Evolutionary conservation across 2,113 vertebrate genomes (phyloP), one percentile per base, ranked within the genome.

Genomic region (Syngnathus floridae): DNA sequence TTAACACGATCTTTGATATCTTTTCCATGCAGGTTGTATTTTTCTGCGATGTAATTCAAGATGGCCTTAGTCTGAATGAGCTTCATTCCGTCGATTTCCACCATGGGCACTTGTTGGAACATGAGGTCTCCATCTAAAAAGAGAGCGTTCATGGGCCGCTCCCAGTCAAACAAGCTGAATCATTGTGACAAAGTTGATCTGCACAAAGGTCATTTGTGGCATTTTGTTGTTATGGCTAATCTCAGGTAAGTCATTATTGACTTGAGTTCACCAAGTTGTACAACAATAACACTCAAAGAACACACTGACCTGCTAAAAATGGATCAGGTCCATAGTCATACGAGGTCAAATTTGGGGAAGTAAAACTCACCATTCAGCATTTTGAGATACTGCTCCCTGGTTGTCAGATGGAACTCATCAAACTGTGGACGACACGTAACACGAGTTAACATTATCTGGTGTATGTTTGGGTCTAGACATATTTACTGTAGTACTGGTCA

Each of bases 51-150:
- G 79, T 98, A 98, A 66, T 90, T 90, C 57, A 94, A 60, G 62
- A 97, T 97, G 1, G 94, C 93, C 69, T 86, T 93, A 7, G 91
- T 91, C 82, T 95, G 95, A 41, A 97, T 79, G 43, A 96, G 80
- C 71, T 94, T 93, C 94, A 97, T 90, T 51, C 93, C 93, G 8
- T 99, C 95, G 0, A 97, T 96, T 80, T 98, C 94, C 6, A 97
- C 93, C 89, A 96, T 13, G 0, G 96, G 95, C 48, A 99, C 86
- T 76, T 98, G 94, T 13, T 95, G 89, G 72, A 93, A 98, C 83
- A 95, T 78, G 79, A 99, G 89, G 1, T 5, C 64, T 76, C 91
- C 93, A 72, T 88, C 91, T 92, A 65, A 22, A 52, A 22, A 78
- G 9, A 0, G 62, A 58, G 19, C 4, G 64, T 7, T 54, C 10